A percentile compares a stretch with the other conserved stretches of the same genome.
These are phyloP conservation scores for Himalopsyche japonica DNA, from an alignment of 2,888 invertebrate species.

Conservation along the genomic window DNA sequence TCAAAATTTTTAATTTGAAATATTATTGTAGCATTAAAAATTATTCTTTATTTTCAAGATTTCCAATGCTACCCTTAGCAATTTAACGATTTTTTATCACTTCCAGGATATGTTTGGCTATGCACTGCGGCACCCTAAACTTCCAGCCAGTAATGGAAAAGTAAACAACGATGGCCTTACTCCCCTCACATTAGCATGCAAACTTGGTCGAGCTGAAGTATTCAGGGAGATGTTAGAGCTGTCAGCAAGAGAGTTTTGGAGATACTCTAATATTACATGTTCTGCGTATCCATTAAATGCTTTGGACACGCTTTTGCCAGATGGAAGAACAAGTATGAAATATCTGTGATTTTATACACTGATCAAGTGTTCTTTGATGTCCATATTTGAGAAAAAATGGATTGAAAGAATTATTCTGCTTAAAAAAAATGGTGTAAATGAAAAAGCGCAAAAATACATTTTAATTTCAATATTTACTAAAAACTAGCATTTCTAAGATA, in stretches of 20 bases:
- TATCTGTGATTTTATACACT: too few relatives aligned
- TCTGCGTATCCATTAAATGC: slow-evolving; percentile 97
- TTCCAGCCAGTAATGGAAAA: slow-evolving; percentile 90
- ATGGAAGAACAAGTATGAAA: slow-evolving; percentile 89
- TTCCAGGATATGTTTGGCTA: slow-evolving; percentile 96
- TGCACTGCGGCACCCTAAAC: slow-evolving; percentile 90
- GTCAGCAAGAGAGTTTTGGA: slow-evolving; percentile 94
- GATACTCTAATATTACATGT: slow-evolving; percentile 98
- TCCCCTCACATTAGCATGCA: slow-evolving; percentile 94
- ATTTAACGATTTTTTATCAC: background rate
- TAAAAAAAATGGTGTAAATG: too few relatives aligned
- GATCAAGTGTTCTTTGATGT: too few relatives aligned
- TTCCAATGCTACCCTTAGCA: too few relatives aligned
- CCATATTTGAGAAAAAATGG: too few relatives aligned
- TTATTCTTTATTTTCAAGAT: too few relatives aligned
- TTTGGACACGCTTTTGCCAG: slow-evolving; percentile 91
- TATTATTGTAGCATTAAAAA: too few relatives aligned
- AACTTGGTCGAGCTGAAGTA: slow-evolving; percentile 93
- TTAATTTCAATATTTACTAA: too few relatives aligned
- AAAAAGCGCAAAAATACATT: too few relatives aligned
- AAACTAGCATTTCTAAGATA: too few relatives aligned
- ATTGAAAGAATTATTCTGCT: too few relatives aligned
- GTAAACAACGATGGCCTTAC: slow-evolving; percentile 89
- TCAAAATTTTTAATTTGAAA: too few relatives aligned
- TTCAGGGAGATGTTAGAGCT: slow-evolving; percentile 98